Evolutionary conservation across 30 jellyfish, hydroid and myxozoan genomes (phyloP).

Genomic region (Rhopilema esculentum): DNA sequence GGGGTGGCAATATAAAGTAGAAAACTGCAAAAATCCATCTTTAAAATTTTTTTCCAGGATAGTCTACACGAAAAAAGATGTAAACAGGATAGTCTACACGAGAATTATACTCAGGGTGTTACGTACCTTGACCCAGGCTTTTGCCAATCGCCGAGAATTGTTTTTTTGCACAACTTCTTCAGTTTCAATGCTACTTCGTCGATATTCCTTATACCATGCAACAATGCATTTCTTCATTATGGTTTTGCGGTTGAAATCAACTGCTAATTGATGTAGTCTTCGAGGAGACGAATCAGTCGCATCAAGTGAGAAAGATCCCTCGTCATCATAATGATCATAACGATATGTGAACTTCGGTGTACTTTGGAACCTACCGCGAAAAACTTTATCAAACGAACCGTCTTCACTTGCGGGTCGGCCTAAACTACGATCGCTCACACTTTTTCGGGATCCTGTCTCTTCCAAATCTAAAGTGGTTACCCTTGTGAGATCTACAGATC

Average conservation of each 20-base stretch:
- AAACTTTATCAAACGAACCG: too few species aligned
- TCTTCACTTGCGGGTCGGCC: background rate
- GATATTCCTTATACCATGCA: background rate
- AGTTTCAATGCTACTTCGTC: background rate
- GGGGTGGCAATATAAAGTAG: too few species aligned
- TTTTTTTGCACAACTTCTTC: background rate
- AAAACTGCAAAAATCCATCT: too few species aligned
- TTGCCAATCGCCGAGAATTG: background rate
- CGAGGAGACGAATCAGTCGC: background rate
- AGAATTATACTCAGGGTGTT: background rate
- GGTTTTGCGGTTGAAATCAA: background rate
- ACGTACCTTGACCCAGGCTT: slow-evolving; percentile 51
- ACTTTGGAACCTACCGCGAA: slow-evolving; percentile 7
- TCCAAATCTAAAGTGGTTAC: background rate
- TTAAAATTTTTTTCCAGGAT: too few species aligned
- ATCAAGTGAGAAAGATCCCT: background rate
- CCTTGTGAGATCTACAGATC: background rate
- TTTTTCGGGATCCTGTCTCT: background rate
- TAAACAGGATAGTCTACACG: too few species aligned
- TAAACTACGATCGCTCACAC: background rate
- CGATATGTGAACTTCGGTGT: slow-evolving; percentile 1
- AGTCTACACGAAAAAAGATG: too few species aligned
- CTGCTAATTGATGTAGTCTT: background rate
- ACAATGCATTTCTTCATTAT: background rate
- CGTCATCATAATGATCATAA: background rate